Percentiles rank a stretch among this genome's conserved stretches.
These are phyloP conservation scores for Porites evermanni DNA, from an alignment of 92 coral and sea anemone genomes.

Conservation along the genomic window DNA sequence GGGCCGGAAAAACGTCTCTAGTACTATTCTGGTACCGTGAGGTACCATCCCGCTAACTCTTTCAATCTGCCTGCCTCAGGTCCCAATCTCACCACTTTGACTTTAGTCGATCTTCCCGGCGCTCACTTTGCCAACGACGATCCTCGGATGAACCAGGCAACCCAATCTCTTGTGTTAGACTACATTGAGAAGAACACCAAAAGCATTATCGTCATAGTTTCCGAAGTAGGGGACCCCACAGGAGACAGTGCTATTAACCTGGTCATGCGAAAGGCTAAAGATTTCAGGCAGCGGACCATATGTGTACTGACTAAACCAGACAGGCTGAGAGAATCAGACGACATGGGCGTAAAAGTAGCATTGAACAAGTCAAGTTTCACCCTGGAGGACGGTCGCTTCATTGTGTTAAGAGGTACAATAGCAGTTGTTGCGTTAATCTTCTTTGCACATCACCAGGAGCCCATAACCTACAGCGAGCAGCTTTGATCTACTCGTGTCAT, in stretches of 20 bases:
- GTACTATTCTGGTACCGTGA: not conserved
- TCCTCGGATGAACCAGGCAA: constrained; percentile 71
- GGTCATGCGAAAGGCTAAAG: constrained; percentile 74
- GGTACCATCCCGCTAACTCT: not conserved
- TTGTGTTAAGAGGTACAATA: constrained; percentile 70
- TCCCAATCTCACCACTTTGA: constrained; percentile 73
- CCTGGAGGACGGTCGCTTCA: constrained; percentile 76
- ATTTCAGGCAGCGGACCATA: constrained; percentile 73
- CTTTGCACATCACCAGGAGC: no score
- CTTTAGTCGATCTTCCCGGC: constrained; percentile 89
- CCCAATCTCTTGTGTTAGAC: constrained; percentile 73
- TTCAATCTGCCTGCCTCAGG: constrained; percentile 28
- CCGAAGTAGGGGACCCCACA: constrained; percentile 89
- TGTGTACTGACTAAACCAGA: constrained; percentile 88
- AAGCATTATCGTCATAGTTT: constrained; percentile 79
- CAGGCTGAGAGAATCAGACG: constrained; percentile 72
- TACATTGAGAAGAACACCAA: constrained; percentile 82
- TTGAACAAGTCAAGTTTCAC: constrained; percentile 75
- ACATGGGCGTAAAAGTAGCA: constrained; percentile 79
- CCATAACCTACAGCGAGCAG: no score
- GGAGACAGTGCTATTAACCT: constrained; percentile 87
- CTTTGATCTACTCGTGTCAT: no score
- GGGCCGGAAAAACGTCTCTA: no score
- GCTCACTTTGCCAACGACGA: constrained; percentile 88
- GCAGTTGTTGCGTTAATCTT: no score